Base-by-base conservation (phyloP, 2,113 vertebrate genomes). In the Perca schrenkii region DNA sequence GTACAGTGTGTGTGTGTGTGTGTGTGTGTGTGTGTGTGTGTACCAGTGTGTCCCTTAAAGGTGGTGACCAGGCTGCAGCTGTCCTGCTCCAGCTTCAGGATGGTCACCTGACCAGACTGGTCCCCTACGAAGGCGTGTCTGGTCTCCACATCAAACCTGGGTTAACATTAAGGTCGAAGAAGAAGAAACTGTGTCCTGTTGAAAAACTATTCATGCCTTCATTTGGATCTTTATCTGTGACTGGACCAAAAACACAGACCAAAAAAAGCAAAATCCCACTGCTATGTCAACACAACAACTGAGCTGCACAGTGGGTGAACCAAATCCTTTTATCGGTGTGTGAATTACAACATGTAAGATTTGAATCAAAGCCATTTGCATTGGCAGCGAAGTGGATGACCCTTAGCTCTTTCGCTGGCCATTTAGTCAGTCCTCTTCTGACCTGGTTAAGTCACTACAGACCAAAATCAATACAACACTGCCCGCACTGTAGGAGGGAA, bases 21-120 rank as follows among this genome's bases (percentile, higher is more conserved):
- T 21, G 65, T 0, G 50, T 61, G 70, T 74, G 61, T 66, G 71
- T 56, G 28, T 62, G 28, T 64, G 56, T 75, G 28, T 71, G 77
- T 94, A 99, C 98, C 98, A 83, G 98, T 99, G 91, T 99, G 98
- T 78, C 98, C 98, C 95, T 98, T 98, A 93, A 99, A 98, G 3
- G 98, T 97, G 0, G 98, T 99, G 69, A 99, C 97, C 66, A 99
- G 94, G 85, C 95, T 97, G 91, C 98, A 99, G 92, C 88, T 96
- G 91, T 99, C 98, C 93, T 97, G 97, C 85, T 99, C 98, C 92
- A 99, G 93, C 94, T 99, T 99, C 84, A 99, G 96, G 86, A 99
- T 99, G 56, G 98, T 99, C 89, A 99, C 98, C 95, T 99, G 98
- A 77, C 98, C 98, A 2, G 98, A 99, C 77, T 98, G 97, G 82